Evolutionary conservation across 2,797 vertebrate genomes (phyloP), one percentile per base, ranked within the genome.

Genomic region (Cheirogaleus major): DNA sequence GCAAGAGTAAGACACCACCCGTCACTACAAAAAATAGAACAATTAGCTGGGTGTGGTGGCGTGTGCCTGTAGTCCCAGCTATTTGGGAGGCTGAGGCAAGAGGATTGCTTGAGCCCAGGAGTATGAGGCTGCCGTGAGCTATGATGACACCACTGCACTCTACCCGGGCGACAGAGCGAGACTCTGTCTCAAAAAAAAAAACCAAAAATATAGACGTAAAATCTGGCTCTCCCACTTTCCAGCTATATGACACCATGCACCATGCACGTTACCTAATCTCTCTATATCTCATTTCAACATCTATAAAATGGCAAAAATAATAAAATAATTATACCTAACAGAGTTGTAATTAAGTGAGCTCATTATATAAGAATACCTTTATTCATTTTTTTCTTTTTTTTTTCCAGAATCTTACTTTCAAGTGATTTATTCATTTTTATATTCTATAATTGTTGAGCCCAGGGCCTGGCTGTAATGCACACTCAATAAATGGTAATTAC

Each of bases 291-390:
- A 73, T 78, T 87, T 67, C 22, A 86, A 86, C 73, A 79, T 83
- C 82, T 45, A 75, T 43, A 65, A 95, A 97, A 70, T 22, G 79
- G 61, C 69, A 65, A 75, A 91, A 91, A 73, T 63, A 80, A 92
- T 41, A 63, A 91, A 91, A 73, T 63, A 80, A 89, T 41, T 75
- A 25, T 10, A 41, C 32, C 61, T 50, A 35, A 14, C 70, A 23
- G 72, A 65, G 65, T 3, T 67, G n/a, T 84, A 45, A 76, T 67
- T 82, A 61, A 85, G 59, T 38, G 23, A 94, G 17, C 52, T 89
- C 70, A 61, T 72, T 63, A 94, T 96, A 80, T 75, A 89, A 88
- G 55, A 87, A n/a, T 81, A 78, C 50, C 12, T 52, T 59, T 55
- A 43, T 25, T 78, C 27, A 2, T 22, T 43, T 89, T 94, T 65